phyloP scores from a whole-genome alignment of 2,888 invertebrate species.

The Argyresthia goedartella region DNA sequence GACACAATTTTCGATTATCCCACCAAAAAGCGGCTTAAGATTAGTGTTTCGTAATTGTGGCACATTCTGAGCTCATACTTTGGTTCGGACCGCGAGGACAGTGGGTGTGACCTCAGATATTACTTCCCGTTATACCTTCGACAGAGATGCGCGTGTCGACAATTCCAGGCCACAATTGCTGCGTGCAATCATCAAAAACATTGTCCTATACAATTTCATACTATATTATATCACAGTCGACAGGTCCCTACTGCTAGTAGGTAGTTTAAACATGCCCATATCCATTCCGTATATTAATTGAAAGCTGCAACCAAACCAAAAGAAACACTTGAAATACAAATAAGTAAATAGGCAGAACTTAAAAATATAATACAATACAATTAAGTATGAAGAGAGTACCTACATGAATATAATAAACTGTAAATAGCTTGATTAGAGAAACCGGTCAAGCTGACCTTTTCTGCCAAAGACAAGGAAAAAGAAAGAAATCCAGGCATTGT shows the following conservation, averaged over 20 bases:
- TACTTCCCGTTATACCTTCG: conserved; percentile 74
- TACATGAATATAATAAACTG: too few species aligned
- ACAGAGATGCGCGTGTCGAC: conserved; percentile 74
- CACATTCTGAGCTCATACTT: conserved; percentile 2
- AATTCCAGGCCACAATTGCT: conserved; percentile 70
- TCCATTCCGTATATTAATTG: conserved; percentile 66
- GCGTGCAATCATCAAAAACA: conserved; percentile 60
- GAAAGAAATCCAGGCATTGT: too few species aligned
- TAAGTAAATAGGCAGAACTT: conserved; percentile 5
- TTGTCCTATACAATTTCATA: conserved; percentile 14
- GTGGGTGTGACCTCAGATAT: conserved; percentile 48
- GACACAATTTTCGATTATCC: too few species aligned
- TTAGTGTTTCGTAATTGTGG: not conserved
- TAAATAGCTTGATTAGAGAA: too few species aligned
- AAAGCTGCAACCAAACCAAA: conserved; percentile 65
- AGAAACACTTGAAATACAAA: conserved; percentile 12
- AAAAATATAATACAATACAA: not conserved
- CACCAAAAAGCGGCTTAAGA: too few species aligned
- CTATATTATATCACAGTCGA: conserved; percentile 61
- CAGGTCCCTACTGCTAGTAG: conserved; percentile 40
- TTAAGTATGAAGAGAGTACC: too few species aligned
- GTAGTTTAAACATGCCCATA: conserved; percentile 66
- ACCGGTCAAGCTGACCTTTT: too few species aligned
- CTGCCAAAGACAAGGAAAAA: too few species aligned
- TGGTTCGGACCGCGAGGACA: not conserved